phyloP scores from a whole-genome alignment of 2,113 vertebrate genomes.

The Xiphorhynchus elegans region DNA sequence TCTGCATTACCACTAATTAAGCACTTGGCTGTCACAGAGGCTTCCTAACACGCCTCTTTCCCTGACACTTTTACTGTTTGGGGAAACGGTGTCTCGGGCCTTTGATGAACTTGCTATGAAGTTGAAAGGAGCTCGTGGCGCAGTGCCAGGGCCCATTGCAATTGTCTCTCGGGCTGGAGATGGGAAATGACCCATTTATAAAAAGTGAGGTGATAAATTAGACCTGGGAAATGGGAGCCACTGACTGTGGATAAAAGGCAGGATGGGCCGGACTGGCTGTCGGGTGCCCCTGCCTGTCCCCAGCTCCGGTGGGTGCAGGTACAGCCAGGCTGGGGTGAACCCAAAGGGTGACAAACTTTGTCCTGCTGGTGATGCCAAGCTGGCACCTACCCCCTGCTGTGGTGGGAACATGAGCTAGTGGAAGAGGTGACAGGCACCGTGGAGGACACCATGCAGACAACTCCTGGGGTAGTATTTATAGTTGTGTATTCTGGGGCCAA shows the following conservation, averaged over 20 bases:
- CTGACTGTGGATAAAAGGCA: background rate
- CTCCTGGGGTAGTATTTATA: background rate
- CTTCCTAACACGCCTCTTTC: conserved; percentile 56
- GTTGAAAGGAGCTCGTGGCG: conserved; percentile 31
- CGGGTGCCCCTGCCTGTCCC: background rate
- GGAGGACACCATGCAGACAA: background rate
- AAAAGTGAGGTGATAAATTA: conserved; percentile 46
- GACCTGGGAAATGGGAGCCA: conserved; percentile 18
- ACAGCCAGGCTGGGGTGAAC: background rate
- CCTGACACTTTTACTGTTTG: conserved; percentile 72
- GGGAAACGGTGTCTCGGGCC: conserved; percentile 58
- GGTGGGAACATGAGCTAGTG: accelerated
- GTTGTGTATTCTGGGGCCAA: background rate
- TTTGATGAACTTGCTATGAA: conserved; percentile 61
- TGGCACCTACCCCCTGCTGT: accelerated
- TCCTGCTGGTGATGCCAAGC: background rate
- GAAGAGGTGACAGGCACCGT: background rate
- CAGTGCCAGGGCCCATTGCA: background rate
- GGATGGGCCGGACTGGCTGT: background rate
- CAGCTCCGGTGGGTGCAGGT: accelerated
- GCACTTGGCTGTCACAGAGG: conserved; percentile 54
- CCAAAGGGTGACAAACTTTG: background rate
- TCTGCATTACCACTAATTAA: conserved; percentile 63
- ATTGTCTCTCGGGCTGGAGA: conserved; percentile 34
- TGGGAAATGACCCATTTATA: conserved; percentile 59